phyloP scores from a whole-genome alignment of 2,888 invertebrate genomes.

The Drosophila greeni region DNA sequence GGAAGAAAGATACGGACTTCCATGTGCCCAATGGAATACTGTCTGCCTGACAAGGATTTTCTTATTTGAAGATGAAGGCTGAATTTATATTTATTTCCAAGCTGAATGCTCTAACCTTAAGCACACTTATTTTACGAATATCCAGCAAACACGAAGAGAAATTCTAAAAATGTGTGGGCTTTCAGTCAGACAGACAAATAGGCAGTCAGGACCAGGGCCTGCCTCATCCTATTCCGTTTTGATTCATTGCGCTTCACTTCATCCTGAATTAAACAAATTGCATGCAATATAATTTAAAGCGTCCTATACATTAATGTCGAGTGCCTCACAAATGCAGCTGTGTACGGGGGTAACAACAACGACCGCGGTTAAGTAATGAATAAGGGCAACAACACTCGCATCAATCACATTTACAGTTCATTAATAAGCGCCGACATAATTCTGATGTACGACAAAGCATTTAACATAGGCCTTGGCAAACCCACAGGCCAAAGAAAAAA shows the following conservation, averaged over 20 bases:
- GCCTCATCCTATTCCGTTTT: slow-evolving; percentile 17
- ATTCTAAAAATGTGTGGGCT: slow-evolving; percentile 16
- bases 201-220: slow-evolving; percentile 4
- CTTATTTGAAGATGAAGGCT: neutral
- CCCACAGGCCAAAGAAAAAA: neutral
- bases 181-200: slow-evolving; percentile 20
- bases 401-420: slow-evolving; percentile 71
- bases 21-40: slow-evolving; percentile 3
- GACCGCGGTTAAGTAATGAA: slow-evolving; percentile 6
- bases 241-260: slow-evolving; percentile 24
- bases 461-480: slow-evolving; percentile 47
- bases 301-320: slow-evolving; percentile 53
- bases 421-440: slow-evolving; percentile 63
- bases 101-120: neutral
- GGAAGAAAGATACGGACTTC: slow-evolving; percentile 5
- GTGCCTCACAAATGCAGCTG: slow-evolving; percentile 40
- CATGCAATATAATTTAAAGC: slow-evolving; percentile 58
- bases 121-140: neutral
- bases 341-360: slow-evolving; percentile 1
- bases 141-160: neutral
- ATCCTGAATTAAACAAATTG: slow-evolving; percentile 51
- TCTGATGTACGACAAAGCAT: slow-evolving; percentile 68
- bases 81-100: neutral
- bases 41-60: neutral
- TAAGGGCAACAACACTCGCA: slow-evolving; percentile 45